These are phyloP conservation scores for Bovichtus diacanthus DNA, from an alignment of 2,797 vertebrate genomes.

Conservation along the genomic window DNA sequence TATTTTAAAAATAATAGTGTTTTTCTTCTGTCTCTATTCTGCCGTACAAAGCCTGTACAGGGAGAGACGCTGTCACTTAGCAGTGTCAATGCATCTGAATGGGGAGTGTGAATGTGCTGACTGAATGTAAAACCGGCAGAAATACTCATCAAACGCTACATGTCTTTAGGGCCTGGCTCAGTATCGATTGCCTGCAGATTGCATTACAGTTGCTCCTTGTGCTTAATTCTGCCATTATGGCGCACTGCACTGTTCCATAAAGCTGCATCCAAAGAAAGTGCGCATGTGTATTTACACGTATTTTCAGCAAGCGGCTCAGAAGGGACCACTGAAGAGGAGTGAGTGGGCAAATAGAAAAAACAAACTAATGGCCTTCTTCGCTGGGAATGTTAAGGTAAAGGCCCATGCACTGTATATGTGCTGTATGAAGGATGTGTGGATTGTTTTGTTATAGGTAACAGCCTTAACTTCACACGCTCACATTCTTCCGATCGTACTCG, in stretches of 20 bases:
- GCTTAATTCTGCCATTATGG: constrained; percentile 82
- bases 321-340: constrained; percentile 65
- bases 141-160: constrained; percentile 80
- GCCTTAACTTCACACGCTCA: constrained; percentile 3
- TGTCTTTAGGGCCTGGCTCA: constrained; percentile 85
- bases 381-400: constrained; percentile 79
- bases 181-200: constrained; percentile 85
- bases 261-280: constrained; percentile 62
- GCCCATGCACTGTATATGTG: constrained; percentile 9
- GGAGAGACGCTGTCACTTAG: constrained; percentile 83
- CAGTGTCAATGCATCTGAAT: constrained; percentile 79
- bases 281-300: constrained; percentile 62
- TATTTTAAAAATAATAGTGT: constrained; percentile 82
- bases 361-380: constrained; percentile 79
- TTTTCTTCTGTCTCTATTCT: constrained; percentile 75
- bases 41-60: constrained; percentile 73
- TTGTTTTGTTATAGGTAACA: constrained; percentile 35
- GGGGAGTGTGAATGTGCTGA: constrained; percentile 82
- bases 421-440: constrained; percentile 38
- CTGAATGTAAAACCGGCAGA: constrained; percentile 80
- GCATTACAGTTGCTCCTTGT: constrained; percentile 80
- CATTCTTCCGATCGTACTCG: background rate
- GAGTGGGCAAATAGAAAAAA: constrained; percentile 78
- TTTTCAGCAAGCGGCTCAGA: constrained; percentile 74
- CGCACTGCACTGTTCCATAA: constrained; percentile 64